Evolutionary conservation across 2,113 vertebrate species (phyloP), one percentile per base, ranked within the genome.

Genomic region (Stegostoma tigrinum): DNA sequence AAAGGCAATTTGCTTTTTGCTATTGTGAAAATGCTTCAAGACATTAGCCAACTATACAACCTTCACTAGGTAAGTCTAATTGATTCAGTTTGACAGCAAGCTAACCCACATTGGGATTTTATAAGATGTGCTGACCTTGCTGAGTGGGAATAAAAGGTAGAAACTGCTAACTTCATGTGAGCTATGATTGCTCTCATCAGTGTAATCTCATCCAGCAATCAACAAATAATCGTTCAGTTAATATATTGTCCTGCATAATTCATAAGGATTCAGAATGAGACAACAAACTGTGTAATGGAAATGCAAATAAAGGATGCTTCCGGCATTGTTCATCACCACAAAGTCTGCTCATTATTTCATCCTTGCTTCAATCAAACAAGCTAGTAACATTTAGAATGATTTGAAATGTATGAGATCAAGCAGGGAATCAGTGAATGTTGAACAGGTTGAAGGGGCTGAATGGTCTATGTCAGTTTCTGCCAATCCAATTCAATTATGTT

Each of bases 121-220:
- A n/a, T 52, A 72, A 95, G 27, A 72, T 95, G 67, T 75, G 68
- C 94, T 34, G 27, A 45, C 67, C 52, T 75, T 68, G 68, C 66
- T 75, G n/a, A 48, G 12, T 27, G 67, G 52, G 38, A 48, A n/a
- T 48, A 94, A 70, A 94, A 94, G 68, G 10, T 24, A 72, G 94
- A 95, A 70, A 75, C 24, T 72, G 94, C 72, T 48, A 72, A 67
- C 68, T 95, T 52, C 94, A 95, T 72, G 14, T 72, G 42, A 95
- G 68, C 42, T 24, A 27, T 95, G 94, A 95, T 70, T 95, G 42
- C 68, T 95, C 45, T 75, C 93, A 94, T 94, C 67, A 72, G 45
- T 52, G 67, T 95, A 95, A 95, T 95, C 94, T 95, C 94, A 95
- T 72, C 94, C 24, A 48, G 38, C 94, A 95, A 95, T 95, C 94